Evolutionary conservation across 2,113 vertebrate genomes (phyloP), one percentile per base, ranked within the genome.

Genomic region (Theropithecus gelada): DNA sequence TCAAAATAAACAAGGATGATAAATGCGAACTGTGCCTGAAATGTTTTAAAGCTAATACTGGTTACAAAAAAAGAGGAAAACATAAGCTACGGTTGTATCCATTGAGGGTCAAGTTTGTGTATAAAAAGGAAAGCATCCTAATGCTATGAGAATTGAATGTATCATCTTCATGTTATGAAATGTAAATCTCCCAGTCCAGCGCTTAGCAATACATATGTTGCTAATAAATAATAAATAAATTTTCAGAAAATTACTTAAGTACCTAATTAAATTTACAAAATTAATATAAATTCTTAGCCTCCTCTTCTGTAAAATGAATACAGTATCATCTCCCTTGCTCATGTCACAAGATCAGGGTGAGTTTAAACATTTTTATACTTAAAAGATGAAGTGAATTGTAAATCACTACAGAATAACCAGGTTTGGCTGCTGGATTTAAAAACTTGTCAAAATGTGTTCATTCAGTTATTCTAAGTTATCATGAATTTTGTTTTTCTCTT

Each of bases 1-100:
- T 92, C 40, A 90, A 97, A 97, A 94, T 96, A 96, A 96, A 96
- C 70, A 94, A 96, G 87, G 16, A 93, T 92, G 79, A 97, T 87
- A 94, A 97, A 93, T 87, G 48, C 8, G 78, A 96, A 70, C 18
- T 40, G 32, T 93, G 86, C 61, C 61, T 96, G 68, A 96, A 95
- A 90, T 80, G 40, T 57, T 88, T 96, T 80, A 76, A 57, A 84
- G 22, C 14, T 72, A 70, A 80, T 18, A 72, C 16, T 79, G 8
- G n/a, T 82, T 79, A 23, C 3, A 81, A 94, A 78, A 78, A 12
- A 93, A 90, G 12, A 64, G 20, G 18, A 61, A 95, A 88, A 80
- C 1, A 89, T 50, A 78, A 79, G 27, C 38, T 94, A 82, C 57
- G 8, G 0, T 32, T 94, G 4, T 90, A 78, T 57, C n/a, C 27